phyloP scores from a whole-genome alignment of 2,797 vertebrate species.

The Ispidina lecontei region DNA sequence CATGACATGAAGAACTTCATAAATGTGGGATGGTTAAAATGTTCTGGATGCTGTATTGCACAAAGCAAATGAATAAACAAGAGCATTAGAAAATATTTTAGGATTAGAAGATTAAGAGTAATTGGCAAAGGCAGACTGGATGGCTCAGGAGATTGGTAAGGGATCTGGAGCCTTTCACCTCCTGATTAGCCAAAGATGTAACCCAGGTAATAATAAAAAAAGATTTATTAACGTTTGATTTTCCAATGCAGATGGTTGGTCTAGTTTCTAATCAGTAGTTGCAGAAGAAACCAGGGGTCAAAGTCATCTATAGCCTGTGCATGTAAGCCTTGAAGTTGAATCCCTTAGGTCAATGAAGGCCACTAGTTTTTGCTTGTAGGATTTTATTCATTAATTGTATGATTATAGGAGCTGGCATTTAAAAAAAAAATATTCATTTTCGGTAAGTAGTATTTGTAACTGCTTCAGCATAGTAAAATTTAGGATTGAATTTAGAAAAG shows the following conservation, averaged over 20 bases:
- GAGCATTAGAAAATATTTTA: constrained; percentile 65
- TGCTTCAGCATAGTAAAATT: neutral
- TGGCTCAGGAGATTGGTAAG: constrained; percentile 65
- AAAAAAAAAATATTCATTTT: neutral
- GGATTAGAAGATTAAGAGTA: constrained; percentile 77
- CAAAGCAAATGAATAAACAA: constrained; percentile 71
- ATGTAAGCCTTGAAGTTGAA: neutral
- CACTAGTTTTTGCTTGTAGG: neutral
- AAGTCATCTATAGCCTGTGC: neutral
- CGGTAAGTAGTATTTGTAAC: neutral
- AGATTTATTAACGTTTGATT: constrained; percentile 33
- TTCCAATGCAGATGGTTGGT: constrained; percentile 16
- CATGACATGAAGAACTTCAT: constrained; percentile 56
- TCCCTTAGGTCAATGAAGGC: neutral
- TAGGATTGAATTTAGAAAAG: neutral
- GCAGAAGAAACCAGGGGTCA: constrained; percentile 3
- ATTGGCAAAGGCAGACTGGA: constrained; percentile 64
- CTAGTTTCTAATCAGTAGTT: constrained; percentile 33
- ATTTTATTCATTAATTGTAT: neutral
- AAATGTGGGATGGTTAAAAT: constrained; percentile 69
- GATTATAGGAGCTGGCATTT: neutral
- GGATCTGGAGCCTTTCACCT: constrained; percentile 59
- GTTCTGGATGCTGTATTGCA: constrained; percentile 74
- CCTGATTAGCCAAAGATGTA: constrained; percentile 57
- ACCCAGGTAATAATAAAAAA: constrained; percentile 34